Percentiles rank a stretch among this genome's conserved stretches.
Evolutionary conservation across 2,888 invertebrate species (phyloP).

Genomic region (Gymnocheta viridis): DNA sequence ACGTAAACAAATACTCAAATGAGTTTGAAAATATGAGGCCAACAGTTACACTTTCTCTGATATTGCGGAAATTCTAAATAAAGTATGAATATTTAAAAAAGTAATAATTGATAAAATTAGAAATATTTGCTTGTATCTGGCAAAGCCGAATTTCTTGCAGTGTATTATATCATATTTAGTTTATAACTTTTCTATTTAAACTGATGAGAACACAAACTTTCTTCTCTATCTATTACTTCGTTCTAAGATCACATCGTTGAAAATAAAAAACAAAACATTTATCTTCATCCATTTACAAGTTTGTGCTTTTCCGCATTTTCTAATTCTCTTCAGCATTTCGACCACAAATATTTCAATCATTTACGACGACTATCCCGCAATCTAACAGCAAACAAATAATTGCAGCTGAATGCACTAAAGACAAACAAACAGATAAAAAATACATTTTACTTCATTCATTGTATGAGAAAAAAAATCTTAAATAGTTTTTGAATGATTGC

Average conservation of each 20-base stretch:
- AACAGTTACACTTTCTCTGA: no score
- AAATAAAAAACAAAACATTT: background rate
- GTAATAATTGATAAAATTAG: no score
- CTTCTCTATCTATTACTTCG: background rate
- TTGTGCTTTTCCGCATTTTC: conserved; percentile 18
- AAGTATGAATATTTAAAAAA: no score
- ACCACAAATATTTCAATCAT: conserved; percentile 61
- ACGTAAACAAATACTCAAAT: no score
- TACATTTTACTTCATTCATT: conserved; percentile 25
- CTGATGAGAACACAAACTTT: no score
- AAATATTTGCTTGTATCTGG: no score
- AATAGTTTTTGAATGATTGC: conserved; percentile 53
- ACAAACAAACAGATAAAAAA: background rate
- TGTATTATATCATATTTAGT: no score
- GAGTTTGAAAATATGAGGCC: no score
- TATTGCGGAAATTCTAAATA: no score
- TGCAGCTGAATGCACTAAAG: conserved; percentile 18
- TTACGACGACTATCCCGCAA: conserved; percentile 18
- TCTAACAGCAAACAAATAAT: conserved; percentile 32
- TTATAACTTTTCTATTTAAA: no score
- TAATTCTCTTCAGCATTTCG: conserved; percentile 22
- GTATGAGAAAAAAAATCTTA: conserved; percentile 7
- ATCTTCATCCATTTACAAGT: conserved; percentile 18
- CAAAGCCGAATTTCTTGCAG: no score
- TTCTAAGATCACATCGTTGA: background rate